A percentile compares a stretch with the other conserved stretches of the same genome.
Evolutionary conservation across 2,797 vertebrate genomes (phyloP).

Genomic region (Crossoptilon crossoptilon): DNA sequence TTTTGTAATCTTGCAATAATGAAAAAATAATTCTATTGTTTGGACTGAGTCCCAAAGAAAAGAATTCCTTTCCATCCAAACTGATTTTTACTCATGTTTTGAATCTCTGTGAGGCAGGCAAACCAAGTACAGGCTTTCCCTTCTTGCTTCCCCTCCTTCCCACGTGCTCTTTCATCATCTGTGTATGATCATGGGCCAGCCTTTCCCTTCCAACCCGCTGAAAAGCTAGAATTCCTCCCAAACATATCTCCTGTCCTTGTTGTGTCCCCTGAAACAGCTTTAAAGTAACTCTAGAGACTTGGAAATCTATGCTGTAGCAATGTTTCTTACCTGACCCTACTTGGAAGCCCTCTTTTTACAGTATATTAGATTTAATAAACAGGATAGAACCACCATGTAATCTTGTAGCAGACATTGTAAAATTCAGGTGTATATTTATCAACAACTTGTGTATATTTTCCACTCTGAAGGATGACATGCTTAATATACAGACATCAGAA

Average conservation of each 20-base stretch:
- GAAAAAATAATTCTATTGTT: slow-evolving; percentile 26
- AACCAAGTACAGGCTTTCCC: slow-evolving; percentile 18
- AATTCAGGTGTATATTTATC: neutral
- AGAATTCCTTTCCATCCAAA: slow-evolving; percentile 27
- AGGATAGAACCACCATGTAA: neutral
- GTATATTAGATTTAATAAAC: neutral
- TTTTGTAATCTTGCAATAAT: neutral
- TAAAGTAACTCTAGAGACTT: neutral
- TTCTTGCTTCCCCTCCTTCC: neutral
- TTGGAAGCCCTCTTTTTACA: neutral
- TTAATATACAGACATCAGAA: no score
- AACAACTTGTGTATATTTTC: neutral
- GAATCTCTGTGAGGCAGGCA: slow-evolving; percentile 26
- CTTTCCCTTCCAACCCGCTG: neutral
- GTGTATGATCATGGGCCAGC: neutral
- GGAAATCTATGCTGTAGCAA: neutral
- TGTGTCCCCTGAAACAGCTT: neutral
- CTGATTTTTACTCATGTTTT: slow-evolving; percentile 13
- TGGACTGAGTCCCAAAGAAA: slow-evolving; percentile 13
- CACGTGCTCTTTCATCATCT: slow-evolving; percentile 7
- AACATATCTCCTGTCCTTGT: neutral
- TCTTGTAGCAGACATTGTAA: neutral
- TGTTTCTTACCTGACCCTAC: neutral
- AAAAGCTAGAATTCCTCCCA: neutral
- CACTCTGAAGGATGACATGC: neutral